These are phyloP conservation scores for Brienomyrus brachyistius DNA, from an alignment of 2,113 vertebrate species.

Conservation along the genomic window DNA sequence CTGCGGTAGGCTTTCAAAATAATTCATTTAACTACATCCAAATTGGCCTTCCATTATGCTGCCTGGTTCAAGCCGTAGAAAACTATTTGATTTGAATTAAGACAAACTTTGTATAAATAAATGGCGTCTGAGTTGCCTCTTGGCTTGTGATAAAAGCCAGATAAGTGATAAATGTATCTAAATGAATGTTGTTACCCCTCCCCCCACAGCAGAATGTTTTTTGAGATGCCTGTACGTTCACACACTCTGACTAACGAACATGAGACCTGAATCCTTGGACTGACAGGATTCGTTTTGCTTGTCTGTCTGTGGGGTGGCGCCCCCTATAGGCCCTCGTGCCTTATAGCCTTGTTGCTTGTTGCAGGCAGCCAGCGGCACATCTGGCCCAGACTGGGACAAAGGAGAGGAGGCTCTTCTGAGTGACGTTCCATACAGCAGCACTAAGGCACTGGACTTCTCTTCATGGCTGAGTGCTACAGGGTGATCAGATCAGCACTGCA, in stretches of 20 bases:
- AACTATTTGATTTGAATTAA: constrained; percentile 22
- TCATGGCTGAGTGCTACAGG: constrained; percentile 46
- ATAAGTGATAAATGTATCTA: constrained; percentile 10
- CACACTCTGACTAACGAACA: neutral
- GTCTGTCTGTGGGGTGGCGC: constrained; percentile 36
- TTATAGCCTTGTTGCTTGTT: neutral
- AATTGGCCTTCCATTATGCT: constrained; percentile 16
- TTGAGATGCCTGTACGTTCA: neutral
- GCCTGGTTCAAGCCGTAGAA: constrained; percentile 25
- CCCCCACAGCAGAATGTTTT: neutral
- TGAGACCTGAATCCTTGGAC: neutral
- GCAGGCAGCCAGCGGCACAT: neutral
- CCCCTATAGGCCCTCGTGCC: constrained; percentile 26
- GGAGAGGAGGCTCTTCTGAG: neutral
- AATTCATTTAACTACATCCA: constrained; percentile 13
- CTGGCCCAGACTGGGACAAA: neutral
- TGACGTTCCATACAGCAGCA: constrained; percentile 26
- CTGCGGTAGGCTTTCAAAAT: neutral
- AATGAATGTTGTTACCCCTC: neutral
- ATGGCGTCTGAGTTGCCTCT: constrained; percentile 17
- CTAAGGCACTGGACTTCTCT: constrained; percentile 42
- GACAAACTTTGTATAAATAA: constrained; percentile 32
- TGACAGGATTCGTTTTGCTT: constrained; percentile 7
- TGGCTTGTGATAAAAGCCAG: constrained; percentile 16
- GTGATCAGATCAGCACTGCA: constrained; percentile 8